Conservation (phyloP, 2,888 invertebrate genomes). For the Trisateles emortualis region DNA sequence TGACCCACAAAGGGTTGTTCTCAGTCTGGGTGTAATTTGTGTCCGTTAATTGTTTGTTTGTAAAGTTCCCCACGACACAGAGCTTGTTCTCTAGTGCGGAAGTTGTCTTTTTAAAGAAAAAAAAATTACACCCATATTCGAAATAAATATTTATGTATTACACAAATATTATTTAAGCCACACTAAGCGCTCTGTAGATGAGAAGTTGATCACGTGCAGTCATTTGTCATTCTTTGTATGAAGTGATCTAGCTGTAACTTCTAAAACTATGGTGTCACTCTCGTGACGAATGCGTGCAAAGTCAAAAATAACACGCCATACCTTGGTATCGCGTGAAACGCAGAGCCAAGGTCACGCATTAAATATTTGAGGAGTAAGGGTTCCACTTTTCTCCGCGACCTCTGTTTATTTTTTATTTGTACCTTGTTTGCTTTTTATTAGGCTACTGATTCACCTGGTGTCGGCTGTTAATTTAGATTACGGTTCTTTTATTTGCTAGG, state of each 20-base stretch:
- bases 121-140: too few relatives aligned
- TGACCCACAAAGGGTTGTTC: too few relatives aligned
- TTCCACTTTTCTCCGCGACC: slow-evolving; percentile 14
- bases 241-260: background rate
- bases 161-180: too few relatives aligned
- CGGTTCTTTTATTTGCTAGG: slow-evolving; percentile 26
- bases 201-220: too few relatives aligned
- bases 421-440: slow-evolving; percentile 44
- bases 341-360: slow-evolving; percentile 19
- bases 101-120: too few relatives aligned
- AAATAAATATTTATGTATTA: too few relatives aligned
- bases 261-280: background rate
- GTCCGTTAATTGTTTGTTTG: too few relatives aligned
- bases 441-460: slow-evolving; percentile 37
- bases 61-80: too few relatives aligned
- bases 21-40: too few relatives aligned
- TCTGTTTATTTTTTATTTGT: slow-evolving; percentile 40
- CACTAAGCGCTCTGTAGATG: too few relatives aligned
- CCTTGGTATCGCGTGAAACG: slow-evolving; percentile 2
- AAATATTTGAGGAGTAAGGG: slow-evolving; percentile 27
- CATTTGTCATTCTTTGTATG: background rate
- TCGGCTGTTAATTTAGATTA: slow-evolving; percentile 39
- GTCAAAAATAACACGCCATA: slow-evolving; percentile 4
- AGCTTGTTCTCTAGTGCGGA: too few relatives aligned
- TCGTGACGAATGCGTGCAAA: slow-evolving; percentile 7